phyloP scores from a whole-genome alignment of 2,113 vertebrate genomes.

The Oplegnathus fasciatus region DNA sequence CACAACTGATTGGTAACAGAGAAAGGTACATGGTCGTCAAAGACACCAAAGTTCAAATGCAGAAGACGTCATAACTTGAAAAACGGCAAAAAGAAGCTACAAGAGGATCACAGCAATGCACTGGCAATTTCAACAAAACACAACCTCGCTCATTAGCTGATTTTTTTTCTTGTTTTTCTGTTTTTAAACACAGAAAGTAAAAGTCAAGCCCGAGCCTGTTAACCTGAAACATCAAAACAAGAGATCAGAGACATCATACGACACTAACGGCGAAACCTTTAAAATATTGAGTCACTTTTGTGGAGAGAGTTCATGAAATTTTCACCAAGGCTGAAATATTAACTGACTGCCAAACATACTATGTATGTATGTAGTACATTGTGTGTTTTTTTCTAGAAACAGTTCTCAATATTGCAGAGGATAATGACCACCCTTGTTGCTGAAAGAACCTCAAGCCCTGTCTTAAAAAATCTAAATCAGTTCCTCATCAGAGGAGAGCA shows the following conservation, averaged over 20 bases:
- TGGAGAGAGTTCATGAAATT: conserved; percentile 86
- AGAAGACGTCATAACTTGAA: background rate
- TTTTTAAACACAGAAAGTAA: conserved; percentile 40
- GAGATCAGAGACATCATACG: conserved; percentile 58
- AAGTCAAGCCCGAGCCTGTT: conserved; percentile 25
- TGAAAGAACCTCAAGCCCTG: conserved; percentile 24
- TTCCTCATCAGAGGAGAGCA: conserved; percentile 2
- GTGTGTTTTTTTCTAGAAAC: conserved; percentile 7
- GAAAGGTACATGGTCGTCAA: conserved; percentile 19
- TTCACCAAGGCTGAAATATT: conserved; percentile 90
- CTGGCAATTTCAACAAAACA: conserved; percentile 37
- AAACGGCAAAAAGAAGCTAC: conserved; percentile 39
- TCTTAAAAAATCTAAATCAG: conserved; percentile 6
- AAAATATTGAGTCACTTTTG: conserved; percentile 90
- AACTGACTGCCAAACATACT: conserved; percentile 67
- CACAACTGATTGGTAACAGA: conserved; percentile 33
- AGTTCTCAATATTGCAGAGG: conserved; percentile 44
- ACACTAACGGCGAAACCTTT: conserved; percentile 87
- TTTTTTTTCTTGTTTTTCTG: conserved; percentile 14
- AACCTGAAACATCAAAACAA: conserved; percentile 46
- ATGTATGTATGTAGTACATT: conserved; percentile 20
- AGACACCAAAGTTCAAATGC: conserved; percentile 16
- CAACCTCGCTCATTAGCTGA: conserved; percentile 21
- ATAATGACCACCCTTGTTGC: conserved; percentile 2
- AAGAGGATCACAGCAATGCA: conserved; percentile 39